Base-by-base conservation (phyloP, 2,888 invertebrate species). In the Phortica okadai region DNA sequence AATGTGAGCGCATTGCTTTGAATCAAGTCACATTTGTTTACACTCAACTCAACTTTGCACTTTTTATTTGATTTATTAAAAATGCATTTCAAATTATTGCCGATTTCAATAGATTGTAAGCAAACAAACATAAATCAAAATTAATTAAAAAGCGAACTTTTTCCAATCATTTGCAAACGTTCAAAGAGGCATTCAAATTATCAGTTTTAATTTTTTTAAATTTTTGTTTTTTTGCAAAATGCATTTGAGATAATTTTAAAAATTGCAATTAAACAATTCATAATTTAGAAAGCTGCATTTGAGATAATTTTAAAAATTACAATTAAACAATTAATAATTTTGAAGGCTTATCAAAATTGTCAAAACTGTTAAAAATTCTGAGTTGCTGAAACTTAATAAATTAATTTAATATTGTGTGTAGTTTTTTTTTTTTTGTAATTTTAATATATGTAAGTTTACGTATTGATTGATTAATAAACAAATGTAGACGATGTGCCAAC, bases 341-440 rank as follows among this genome's bases (percentile, higher is more conserved):
- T 59, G 7, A 16, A 59, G 14, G 59, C 59, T 59, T 59, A 59
- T 59, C 59, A 59, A n/a, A 59, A 16, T 16, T 50, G 50, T 14
- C 14, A 50, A 50, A 50, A 50, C 14, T 6, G 50, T 14, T 0
- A 8, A 14, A 8, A 50, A 6, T 33, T 33, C 33, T 33, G 33
- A 33, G 4, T 33, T 33, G 33, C 33, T 33, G 33, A 1, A 33
- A 33, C 3, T 33, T 33, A 2, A 33, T 33, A 33, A 33, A 33
- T 33, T 5, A 33, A 33, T 33, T 33, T 33, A 33, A 33, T 50
- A 2, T 50, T 50, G 6, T 14, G 50, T 3, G 50, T 1, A 50
- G 50, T 8, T 45, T 45, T 6, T 50, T 14, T 50, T 11, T 50
- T 50, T 50, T 50, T 50, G 14, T 50, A 50, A 50, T 11, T 50